A percentile compares a stretch with the other conserved stretches of the same genome.
phyloP scores from a whole-genome alignment of 2,113 vertebrate genomes.

The Pedionomus torquatus region DNA sequence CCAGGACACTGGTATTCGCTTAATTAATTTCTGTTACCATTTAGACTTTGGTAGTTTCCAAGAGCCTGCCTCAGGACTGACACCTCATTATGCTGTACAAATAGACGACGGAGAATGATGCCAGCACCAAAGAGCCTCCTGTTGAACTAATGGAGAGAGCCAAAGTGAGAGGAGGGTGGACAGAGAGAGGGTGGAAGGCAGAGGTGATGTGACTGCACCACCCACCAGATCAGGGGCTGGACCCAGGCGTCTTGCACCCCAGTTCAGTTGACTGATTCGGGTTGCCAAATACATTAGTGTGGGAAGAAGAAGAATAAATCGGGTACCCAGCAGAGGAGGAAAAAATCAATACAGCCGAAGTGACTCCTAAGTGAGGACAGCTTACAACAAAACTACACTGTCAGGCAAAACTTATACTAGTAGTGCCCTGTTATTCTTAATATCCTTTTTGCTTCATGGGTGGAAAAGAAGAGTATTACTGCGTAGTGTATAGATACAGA shows the following conservation, averaged over 20 bases:
- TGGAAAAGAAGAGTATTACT: neutral
- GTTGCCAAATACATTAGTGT: neutral
- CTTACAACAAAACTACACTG: neutral
- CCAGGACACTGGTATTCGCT: neutral
- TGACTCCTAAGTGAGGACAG: neutral
- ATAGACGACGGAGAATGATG: neutral
- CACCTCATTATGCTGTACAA: neutral
- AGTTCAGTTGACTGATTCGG: neutral
- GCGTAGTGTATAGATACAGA: neutral
- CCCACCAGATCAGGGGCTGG: neutral
- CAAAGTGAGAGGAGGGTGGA: neutral
- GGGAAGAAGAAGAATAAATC: neutral
- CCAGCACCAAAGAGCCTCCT: neutral
- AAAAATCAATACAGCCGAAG: neutral
- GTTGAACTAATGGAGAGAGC: neutral
- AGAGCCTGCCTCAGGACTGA: neutral
- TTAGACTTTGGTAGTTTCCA: neutral
- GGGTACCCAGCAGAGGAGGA: neutral
- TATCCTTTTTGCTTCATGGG: neutral
- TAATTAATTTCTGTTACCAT: neutral
- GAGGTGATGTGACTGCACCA: neutral
- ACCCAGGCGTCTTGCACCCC: neutral
- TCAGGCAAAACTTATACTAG: neutral
- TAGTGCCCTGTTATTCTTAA: neutral
- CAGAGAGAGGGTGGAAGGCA: neutral